Evolutionary conservation across 2,888 invertebrate species (phyloP).

Genomic region (Mantis religiosa): DNA sequence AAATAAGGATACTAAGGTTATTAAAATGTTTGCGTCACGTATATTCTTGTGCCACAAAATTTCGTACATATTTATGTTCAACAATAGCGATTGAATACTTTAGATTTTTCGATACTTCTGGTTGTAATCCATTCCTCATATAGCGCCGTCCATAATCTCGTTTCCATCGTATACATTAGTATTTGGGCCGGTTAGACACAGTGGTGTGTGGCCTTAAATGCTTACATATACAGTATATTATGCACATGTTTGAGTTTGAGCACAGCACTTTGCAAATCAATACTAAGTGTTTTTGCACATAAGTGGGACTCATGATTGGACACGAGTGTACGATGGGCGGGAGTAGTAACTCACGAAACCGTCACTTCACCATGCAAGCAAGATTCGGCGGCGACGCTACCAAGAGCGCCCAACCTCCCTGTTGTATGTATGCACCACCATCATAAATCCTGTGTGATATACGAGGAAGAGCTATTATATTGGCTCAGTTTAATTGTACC

Average conservation of each 20-base stretch:
- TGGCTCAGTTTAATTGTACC: slow-evolving; percentile 26
- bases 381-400: neutral
- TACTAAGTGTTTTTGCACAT: neutral
- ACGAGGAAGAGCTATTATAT: slow-evolving; percentile 19
- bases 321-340: neutral
- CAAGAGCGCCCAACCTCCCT: neutral
- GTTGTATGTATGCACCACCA: slow-evolving; percentile 5
- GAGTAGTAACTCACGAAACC: slow-evolving; percentile 21
- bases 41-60: too few species aligned
- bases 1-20: too few species aligned
- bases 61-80: too few species aligned
- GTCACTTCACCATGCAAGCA: slow-evolving; percentile 23
- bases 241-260: neutral
- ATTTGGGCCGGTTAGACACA: too few species aligned
- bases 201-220: too few species aligned
- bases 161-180: too few species aligned
- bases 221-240: neutral
- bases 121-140: too few species aligned
- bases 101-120: too few species aligned
- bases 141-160: too few species aligned
- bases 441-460: slow-evolving; percentile 20
- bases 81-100: too few species aligned
- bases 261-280: neutral
- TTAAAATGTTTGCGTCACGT: too few species aligned
- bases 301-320: slow-evolving; percentile 5